phyloP scores from a whole-genome alignment of 53 echinoderm and acorn worm species.

The Temnopleurus reevesii region DNA sequence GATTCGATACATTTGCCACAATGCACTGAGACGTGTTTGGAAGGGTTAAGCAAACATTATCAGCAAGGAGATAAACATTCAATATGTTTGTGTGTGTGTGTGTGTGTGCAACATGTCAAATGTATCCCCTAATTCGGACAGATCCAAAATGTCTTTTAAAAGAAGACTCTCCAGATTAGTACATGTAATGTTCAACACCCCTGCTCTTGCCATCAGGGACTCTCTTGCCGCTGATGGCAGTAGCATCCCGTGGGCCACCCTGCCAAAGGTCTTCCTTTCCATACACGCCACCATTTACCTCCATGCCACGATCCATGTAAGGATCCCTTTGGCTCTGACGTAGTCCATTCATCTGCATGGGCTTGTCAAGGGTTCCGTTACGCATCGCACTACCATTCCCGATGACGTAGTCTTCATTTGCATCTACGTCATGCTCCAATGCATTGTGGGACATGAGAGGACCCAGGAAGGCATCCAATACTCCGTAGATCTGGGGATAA shows the following conservation, averaged over 20 bases:
- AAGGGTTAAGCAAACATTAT: no score
- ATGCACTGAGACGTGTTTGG: no score
- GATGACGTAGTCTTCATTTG: conserved; percentile 31
- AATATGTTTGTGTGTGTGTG: no score
- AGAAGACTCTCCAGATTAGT: not conserved
- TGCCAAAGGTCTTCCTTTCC: not conserved
- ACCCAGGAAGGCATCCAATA: conserved; percentile 27
- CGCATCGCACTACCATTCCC: not conserved
- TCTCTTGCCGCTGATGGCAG: conserved; percentile 40
- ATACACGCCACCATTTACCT: conserved; percentile 52
- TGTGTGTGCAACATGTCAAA: no score
- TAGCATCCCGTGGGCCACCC: not conserved
- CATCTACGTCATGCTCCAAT: not conserved
- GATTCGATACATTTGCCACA: no score
- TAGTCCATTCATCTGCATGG: conserved; percentile 43
- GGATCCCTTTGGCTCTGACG: conserved; percentile 34
- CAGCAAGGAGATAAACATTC: no score
- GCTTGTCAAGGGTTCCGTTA: not conserved
- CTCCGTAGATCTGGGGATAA: not conserved
- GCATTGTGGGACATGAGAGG: not conserved
- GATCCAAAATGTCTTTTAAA: not conserved
- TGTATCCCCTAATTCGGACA: not conserved
- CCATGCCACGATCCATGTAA: conserved; percentile 46
- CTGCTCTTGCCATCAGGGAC: conserved; percentile 30
- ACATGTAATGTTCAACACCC: conserved; percentile 57